Evolutionary conservation across 2,797 vertebrate genomes (phyloP).

Genomic region (Hemitrygon akajei): DNA sequence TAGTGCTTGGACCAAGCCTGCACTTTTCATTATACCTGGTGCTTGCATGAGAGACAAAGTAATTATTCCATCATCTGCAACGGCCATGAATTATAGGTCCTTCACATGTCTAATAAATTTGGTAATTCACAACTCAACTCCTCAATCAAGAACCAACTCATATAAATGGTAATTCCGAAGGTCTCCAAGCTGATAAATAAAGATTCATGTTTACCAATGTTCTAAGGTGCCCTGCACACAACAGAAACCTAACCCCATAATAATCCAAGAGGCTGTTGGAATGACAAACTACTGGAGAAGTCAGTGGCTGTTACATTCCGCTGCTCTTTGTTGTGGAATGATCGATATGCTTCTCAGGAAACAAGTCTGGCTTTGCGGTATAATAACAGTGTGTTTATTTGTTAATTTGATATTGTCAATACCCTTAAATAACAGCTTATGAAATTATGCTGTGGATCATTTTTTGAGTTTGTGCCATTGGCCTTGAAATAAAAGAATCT

Average conservation of each 20-base stretch:
- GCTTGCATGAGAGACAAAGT: background rate
- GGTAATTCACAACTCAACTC: conserved; percentile 32
- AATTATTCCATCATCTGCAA: conserved; percentile 26
- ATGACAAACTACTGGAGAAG: background rate
- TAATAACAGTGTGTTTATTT: background rate
- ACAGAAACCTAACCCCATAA: background rate
- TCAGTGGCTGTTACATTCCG: background rate
- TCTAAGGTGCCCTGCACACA: background rate
- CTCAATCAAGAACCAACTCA: conserved; percentile 34
- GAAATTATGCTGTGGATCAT: background rate
- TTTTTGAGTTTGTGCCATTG: background rate
- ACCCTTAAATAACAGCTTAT: background rate
- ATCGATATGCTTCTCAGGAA: background rate
- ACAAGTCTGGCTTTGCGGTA: background rate
- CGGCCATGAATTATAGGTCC: background rate
- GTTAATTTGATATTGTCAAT: background rate
- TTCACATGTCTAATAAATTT: background rate
- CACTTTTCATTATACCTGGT: background rate
- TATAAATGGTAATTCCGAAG: conserved; percentile 32
- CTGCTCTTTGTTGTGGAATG: background rate
- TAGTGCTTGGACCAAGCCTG: background rate
- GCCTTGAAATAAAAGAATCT: too few relatives aligned
- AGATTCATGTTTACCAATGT: background rate
- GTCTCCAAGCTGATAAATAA: conserved; percentile 24
- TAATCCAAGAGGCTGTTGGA: background rate